phyloP scores from a whole-genome alignment of 2,113 vertebrate genomes.

The Nansenia antarctica region DNA sequence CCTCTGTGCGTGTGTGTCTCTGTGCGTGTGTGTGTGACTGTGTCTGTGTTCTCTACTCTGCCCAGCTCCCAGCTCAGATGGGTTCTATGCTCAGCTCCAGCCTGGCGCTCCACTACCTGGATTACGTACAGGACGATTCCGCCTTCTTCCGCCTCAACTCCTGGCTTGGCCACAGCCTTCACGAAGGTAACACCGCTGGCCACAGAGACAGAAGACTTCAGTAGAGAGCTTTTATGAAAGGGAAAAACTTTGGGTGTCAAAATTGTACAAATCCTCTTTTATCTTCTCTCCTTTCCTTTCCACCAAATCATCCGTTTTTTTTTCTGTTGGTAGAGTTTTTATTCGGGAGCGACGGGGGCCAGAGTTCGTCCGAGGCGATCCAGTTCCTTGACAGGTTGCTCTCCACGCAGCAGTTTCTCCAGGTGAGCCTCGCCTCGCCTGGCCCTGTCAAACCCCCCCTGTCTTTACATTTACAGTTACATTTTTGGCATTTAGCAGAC shows the following conservation, averaged over 20 bases:
- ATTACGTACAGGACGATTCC: conserved; percentile 87
- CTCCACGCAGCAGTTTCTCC: conserved; percentile 84
- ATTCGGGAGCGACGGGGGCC: conserved; percentile 74
- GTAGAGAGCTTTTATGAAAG: conserved; percentile 1
- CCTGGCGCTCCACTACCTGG: conserved; percentile 88
- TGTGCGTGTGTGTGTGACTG: conserved; percentile 6
- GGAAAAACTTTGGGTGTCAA: conserved; percentile 6
- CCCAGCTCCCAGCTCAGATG: conserved; percentile 92
- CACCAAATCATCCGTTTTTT: background rate
- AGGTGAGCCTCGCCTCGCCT: conserved; percentile 81
- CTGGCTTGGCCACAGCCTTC: conserved; percentile 87
- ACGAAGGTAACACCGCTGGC: conserved; percentile 82
- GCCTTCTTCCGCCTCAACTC: conserved; percentile 86
- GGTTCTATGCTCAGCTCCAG: conserved; percentile 86
- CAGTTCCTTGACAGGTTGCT: conserved; percentile 81
- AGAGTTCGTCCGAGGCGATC: conserved; percentile 72
- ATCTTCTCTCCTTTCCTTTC: conserved; percentile 23
- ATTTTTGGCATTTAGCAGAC: no score
- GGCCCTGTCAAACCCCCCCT: no score
- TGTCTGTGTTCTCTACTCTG: conserved; percentile 18
- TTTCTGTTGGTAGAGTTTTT: conserved; percentile 76
- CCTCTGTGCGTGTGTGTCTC: conserved; percentile 2
- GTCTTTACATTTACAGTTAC: no score
- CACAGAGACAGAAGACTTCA: conserved; percentile 21
- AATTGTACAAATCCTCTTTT: background rate